These are phyloP conservation scores for Onychostruthus taczanowskii DNA, from an alignment of 2,113 vertebrate species.

Conservation along the genomic window DNA sequence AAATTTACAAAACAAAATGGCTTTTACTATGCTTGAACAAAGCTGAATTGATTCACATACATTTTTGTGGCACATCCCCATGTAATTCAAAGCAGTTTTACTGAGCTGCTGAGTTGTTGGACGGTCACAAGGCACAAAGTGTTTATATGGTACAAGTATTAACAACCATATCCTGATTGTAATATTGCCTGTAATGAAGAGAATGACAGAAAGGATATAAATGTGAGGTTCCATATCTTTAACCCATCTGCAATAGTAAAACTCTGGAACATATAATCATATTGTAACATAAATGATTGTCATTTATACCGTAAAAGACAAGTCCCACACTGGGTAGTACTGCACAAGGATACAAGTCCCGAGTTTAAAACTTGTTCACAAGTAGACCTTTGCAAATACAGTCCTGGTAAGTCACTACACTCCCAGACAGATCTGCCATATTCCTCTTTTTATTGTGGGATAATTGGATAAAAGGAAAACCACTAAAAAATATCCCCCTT, in stretches of 20 bases:
- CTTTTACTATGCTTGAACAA: slow-evolving; percentile 33
- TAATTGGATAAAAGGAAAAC: neutral
- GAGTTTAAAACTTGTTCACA: neutral
- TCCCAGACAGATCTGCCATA: neutral
- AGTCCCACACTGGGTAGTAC: neutral
- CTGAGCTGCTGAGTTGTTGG: neutral
- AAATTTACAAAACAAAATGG: slow-evolving; percentile 64
- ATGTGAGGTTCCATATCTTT: neutral
- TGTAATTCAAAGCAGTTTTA: neutral
- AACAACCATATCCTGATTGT: neutral
- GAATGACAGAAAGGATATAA: neutral
- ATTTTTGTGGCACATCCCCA: neutral
- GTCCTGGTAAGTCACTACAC: neutral
- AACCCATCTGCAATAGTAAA: neutral
- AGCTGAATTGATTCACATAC: slow-evolving; percentile 6
- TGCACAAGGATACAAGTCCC: neutral
- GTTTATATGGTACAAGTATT: neutral
- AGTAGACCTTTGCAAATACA: neutral
- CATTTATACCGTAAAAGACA: neutral
- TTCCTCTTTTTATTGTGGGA: neutral
- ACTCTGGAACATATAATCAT: neutral
- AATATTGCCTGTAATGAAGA: neutral
- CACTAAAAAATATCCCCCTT: neutral
- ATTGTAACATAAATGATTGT: neutral
- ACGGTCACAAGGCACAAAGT: neutral